Base-by-base conservation (phyloP, 2,888 invertebrate genomes). In the Chrysomela aeneicollis region DNA sequence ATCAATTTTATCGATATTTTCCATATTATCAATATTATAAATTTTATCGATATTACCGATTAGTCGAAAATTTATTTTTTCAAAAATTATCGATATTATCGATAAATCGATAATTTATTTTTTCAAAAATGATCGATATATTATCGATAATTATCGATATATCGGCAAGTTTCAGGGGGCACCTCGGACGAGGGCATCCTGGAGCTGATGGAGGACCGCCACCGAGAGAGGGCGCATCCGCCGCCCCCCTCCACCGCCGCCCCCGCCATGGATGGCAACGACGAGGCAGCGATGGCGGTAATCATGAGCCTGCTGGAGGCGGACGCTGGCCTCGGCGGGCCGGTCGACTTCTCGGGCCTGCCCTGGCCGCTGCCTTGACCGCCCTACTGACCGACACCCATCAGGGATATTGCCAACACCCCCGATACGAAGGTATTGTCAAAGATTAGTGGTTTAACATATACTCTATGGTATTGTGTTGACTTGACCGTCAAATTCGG, bases 231-330 rank as follows among this genome's bases (percentile, higher is more conserved):
- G 35, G 47, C 42, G 68, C 82, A 84, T 76, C 84, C 84, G 9
- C 81, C 84, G 9, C 84, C 82, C 67, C 82, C 76, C 63, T 78
- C 73, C 49, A 74, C 79, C 67, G 82, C 76, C 63, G 78, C 73
- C 49, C 75, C 79, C 3, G 82, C 85, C 0, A 85, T 87, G 49
- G 92, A 93, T 76, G 92, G 92, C 46, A 93, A 92, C 78, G 93
- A 94, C 74, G 95, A 95, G 78, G 94, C 94, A 1, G 93, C 94
- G 4, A 94, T 95, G 93, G 93, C 94, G 0, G 94, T 94, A 71
- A 93, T 95, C 73, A 94, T 95, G 94, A 94, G 92, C 79, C 86
- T 95, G 21, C 83, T 95, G 50, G 95, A 95, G 81, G 94, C 94
- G 0, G 95, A 95, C 79, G 94, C 94, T 0, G 95, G 94, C 0